Evolutionary conservation across 1,140 invertebrate species (phyloP).

Genomic region (fruit fly (Drosophila melanogaster)): Release_6_plus_ISO1_MT NT_033777.3:8475001-8475500

Average conservation of each 20-base stretch:
- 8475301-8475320: constrained; percentile 51
- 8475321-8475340: constrained; percentile 74
- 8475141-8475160: no score
- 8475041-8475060: no score
- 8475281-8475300: constrained; percentile 41
- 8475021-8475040: no score
- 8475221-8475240: constrained; percentile 53
- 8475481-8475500: constrained; percentile 28
- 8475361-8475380: constrained; percentile 34
- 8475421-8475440: constrained; percentile 62
- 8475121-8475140: no score
- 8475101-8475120: no score
- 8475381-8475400: constrained; percentile 31
- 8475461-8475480: background rate
- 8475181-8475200: constrained; percentile 15
- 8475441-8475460: constrained; percentile 8
- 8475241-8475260: constrained; percentile 67
- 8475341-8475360: constrained; percentile 69
- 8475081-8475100: no score
- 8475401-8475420: constrained; percentile 33
- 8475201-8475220: constrained; percentile 30
- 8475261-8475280: constrained; percentile 55
- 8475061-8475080: no score
- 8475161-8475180: no score
- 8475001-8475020: no score